Evolutionary conservation across 2,113 vertebrate genomes (phyloP).

Genomic region (Pavo muticus): DNA sequence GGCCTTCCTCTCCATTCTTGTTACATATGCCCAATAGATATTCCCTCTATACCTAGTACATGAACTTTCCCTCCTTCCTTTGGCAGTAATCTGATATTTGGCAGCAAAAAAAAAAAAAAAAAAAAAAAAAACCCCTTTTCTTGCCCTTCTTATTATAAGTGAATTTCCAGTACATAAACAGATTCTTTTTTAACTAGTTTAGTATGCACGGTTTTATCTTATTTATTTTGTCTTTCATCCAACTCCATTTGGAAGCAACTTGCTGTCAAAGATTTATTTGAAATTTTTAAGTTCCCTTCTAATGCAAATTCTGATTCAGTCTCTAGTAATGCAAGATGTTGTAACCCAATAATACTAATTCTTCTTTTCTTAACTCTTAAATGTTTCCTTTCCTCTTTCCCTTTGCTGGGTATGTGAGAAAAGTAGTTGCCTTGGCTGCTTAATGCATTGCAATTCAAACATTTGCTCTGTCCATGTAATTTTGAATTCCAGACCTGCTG

Average conservation of each 20-base stretch:
- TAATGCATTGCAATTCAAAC: constrained; percentile 63
- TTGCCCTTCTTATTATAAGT: neutral
- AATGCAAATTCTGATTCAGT: constrained; percentile 45
- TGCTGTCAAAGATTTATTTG: constrained; percentile 58
- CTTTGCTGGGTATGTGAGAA: constrained; percentile 72
- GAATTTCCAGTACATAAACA: constrained; percentile 32
- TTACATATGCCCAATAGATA: neutral
- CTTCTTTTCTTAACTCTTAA: constrained; percentile 68
- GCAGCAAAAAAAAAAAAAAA: neutral
- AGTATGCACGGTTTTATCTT: constrained; percentile 40
- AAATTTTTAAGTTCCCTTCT: constrained; percentile 54
- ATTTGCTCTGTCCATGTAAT: constrained; percentile 50
- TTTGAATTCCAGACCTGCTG: constrained; percentile 72
- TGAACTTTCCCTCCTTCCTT: neutral
- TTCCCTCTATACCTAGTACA: neutral
- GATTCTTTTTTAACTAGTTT: constrained; percentile 42
- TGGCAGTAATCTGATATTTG: neutral
- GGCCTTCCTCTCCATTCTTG: neutral
- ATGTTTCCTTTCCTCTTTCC: constrained; percentile 63
- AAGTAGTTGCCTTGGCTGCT: constrained; percentile 66
- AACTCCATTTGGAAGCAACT: constrained; percentile 57
- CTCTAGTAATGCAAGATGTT: constrained; percentile 23
- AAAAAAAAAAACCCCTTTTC: neutral
- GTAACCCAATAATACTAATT: constrained; percentile 41
- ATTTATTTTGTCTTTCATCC: constrained; percentile 64